Conservation (phyloP, 2,113 vertebrate genomes). For the Cranoglanis bouderius region DNA sequence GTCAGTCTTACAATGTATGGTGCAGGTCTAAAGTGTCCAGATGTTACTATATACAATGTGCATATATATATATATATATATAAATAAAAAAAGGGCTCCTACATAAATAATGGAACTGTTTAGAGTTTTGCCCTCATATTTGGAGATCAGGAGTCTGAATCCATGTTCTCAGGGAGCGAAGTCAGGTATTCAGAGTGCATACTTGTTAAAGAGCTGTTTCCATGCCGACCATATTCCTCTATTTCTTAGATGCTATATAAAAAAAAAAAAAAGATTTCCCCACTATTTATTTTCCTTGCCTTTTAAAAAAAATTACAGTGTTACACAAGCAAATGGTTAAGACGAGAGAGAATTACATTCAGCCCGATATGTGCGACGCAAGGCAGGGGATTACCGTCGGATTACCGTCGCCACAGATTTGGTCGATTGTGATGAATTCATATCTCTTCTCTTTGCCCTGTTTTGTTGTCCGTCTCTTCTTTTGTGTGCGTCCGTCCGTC, state of each 20-base stretch:
- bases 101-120: not conserved
- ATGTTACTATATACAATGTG: no score
- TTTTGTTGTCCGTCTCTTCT: slow-evolving; percentile 57
- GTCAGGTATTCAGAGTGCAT: not conserved
- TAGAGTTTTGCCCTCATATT: not conserved
- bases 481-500: slow-evolving; percentile 64
- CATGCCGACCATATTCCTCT: not conserved
- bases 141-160: no score
- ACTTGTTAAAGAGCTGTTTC: not conserved
- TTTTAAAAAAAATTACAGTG: no score
- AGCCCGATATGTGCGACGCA: not conserved
- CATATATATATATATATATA: not conserved
- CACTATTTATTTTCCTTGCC: not conserved
- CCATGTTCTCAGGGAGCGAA: not conserved
- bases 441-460: slow-evolving; percentile 56
- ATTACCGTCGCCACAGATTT: not conserved
- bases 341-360: not conserved
- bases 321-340: not conserved
- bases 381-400: not conserved
- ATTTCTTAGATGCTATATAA: not conserved
- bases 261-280: not conserved
- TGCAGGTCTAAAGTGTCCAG: no score
- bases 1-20: not conserved
- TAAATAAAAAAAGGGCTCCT: not conserved
- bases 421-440: not conserved